Conservation (phyloP, 2,888 invertebrate genomes). For the Sialis lutaria region DNA sequence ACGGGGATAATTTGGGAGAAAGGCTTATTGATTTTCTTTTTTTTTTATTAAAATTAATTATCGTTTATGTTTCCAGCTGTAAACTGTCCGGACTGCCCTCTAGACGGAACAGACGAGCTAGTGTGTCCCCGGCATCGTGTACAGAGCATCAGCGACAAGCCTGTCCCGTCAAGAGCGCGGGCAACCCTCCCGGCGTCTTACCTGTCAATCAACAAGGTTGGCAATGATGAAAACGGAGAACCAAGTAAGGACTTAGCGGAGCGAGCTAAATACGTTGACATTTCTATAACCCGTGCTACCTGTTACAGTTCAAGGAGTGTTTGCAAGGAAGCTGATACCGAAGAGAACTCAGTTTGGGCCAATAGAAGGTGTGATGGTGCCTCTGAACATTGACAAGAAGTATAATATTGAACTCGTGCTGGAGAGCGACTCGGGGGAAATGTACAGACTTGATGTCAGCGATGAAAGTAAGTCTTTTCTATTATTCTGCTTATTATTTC, state of each 20-base stretch:
- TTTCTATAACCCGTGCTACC: background rate
- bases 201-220: slow-evolving; percentile 33
- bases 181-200: slow-evolving; percentile 58
- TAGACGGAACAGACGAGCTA: background rate
- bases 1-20: background rate
- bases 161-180: slow-evolving; percentile 54
- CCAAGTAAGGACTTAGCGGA: slow-evolving; percentile 8
- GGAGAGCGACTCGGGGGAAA: slow-evolving; percentile 28
- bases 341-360: slow-evolving; percentile 64
- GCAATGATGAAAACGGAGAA: slow-evolving; percentile 16
- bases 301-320: slow-evolving; percentile 34
- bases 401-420: slow-evolving; percentile 28
- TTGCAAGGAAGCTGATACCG: slow-evolving; percentile 50
- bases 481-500: background rate
- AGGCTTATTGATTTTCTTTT: background rate
- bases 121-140: slow-evolving; percentile 2
- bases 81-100: slow-evolving; percentile 3
- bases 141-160: slow-evolving; percentile 34
- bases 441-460: slow-evolving; percentile 36
- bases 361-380: slow-evolving; percentile 44
- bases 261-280: background rate
- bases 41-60: background rate
- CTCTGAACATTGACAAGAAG: slow-evolving; percentile 13
- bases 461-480: slow-evolving; percentile 35
- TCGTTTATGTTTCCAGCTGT: background rate